Percentiles rank a stretch among this genome's conserved stretches.
Conservation (phyloP, 2,113 vertebrate genomes). For the Urocynchramus pylzowi region DNA sequence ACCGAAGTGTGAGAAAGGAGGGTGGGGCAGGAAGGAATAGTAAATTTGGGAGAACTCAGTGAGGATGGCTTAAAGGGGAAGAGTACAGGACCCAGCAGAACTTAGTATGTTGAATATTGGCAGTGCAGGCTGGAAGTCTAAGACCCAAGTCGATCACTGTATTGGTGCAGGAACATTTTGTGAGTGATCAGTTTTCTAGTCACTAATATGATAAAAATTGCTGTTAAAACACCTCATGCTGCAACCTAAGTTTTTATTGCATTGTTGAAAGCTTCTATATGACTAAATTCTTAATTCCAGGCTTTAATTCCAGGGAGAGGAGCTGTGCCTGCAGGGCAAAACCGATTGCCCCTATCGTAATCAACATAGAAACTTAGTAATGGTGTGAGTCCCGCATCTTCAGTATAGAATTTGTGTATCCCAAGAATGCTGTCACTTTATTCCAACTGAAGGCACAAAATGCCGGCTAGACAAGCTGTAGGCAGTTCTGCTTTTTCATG, state of each 20-base stretch:
- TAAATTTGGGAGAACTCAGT: not conserved
- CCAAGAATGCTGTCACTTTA: not conserved
- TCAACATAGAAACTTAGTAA: not conserved
- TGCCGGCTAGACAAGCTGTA: not conserved
- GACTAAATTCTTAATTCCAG: not conserved
- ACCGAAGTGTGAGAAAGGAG: not conserved
- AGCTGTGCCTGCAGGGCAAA: not conserved
- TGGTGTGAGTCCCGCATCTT: not conserved
- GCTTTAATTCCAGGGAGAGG: not conserved
- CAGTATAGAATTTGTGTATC: not conserved
- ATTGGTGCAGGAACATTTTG: not conserved
- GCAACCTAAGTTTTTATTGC: not conserved
- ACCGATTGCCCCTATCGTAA: not conserved
- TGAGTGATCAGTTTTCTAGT: not conserved
- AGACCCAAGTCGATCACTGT: fast-evolving
- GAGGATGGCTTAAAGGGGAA: not conserved
- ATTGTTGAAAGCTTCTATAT: not conserved
- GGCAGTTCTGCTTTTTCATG: not conserved
- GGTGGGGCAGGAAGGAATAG: not conserved
- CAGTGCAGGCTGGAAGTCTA: not conserved
- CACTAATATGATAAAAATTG: not conserved
- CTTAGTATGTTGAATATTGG: not conserved
- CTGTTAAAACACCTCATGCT: not conserved
- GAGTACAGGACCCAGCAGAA: not conserved
- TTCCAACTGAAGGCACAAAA: not conserved